Base-by-base conservation (phyloP, 2,888 invertebrate species). In the Dicyrtoma fusca region DNA sequence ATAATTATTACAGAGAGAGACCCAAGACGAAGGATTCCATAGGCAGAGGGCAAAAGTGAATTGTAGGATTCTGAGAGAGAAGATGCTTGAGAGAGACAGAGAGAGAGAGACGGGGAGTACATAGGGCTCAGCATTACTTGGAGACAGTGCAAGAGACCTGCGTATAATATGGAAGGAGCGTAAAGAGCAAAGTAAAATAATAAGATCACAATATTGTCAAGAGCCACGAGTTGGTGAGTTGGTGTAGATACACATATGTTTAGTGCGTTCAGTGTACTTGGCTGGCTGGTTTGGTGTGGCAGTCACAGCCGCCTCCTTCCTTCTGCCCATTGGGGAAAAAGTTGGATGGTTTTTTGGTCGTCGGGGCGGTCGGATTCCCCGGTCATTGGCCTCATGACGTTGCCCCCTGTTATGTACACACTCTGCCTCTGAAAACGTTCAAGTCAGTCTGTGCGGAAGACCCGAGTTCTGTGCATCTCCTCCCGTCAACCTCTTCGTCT, bases 381-480 rank as follows among this genome's bases (percentile, higher is more conserved):
- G 78, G 78, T 78, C 78, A 78, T 78, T 78, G 78, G 76, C 77
- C 78, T 76, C 74, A 72, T 76, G 77, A 74, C 74, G 76, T 77
- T 77, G 59, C 69, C 59, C 69, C 69, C 59, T 69, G 55, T 55
- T 75, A 73, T 74, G 76, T 76, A 74, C 74, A 72, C 68, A 73
- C 57, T 57, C 71, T 71, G 57, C 71, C 63, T 69, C 51, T 26
- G 26, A 14, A 47, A 65, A 74, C 25, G 23, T 10, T 45, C n/a
- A 21, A 44, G 44, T 55, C 69, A 69, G 69, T 69, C 69, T 59
- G 59, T 59, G 55, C 17, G 68, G 42, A 57, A 57, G 59, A 59
- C 59, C 69, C 69, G 69, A 69, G 69, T 59, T 59, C 44, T 45
- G 44, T 59, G 59, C 59, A 69, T 69, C 69, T 69, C 69, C 59